These are phyloP conservation scores for Macquaria australasica DNA, from an alignment of 2,113 vertebrate genomes.

Conservation along the genomic window DNA sequence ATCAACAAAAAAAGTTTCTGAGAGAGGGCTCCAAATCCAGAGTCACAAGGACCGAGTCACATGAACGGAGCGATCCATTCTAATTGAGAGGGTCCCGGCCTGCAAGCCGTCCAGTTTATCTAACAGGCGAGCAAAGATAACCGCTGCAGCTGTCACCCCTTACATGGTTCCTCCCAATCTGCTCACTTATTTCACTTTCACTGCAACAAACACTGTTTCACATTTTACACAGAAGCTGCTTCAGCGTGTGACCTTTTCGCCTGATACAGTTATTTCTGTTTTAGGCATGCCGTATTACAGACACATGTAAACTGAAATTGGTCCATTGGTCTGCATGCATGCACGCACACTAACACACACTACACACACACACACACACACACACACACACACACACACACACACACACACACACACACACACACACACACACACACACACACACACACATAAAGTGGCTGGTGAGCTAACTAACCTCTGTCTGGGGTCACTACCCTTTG, in stretches of 20 bases:
- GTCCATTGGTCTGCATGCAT: conserved; percentile 77
- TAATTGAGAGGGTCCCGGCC: conserved; percentile 69
- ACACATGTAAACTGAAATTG: conserved; percentile 79
- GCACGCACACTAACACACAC: conserved; percentile 46
- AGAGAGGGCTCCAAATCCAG: conserved; percentile 66
- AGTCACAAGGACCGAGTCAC: conserved; percentile 81
- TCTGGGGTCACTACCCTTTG: conserved; percentile 99
- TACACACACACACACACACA: no score
- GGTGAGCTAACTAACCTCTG: conserved; percentile 99
- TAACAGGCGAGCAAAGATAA: conserved; percentile 63
- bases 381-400: conserved; percentile 3
- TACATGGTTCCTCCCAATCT: conserved; percentile 66
- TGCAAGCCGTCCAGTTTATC: conserved; percentile 65
- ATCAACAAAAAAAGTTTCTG: conserved; percentile 35
- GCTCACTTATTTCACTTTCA: conserved; percentile 64
- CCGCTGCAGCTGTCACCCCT: conserved; percentile 59
- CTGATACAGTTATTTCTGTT: conserved; percentile 45
- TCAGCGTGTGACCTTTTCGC: conserved; percentile 55
- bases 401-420: conserved; percentile 52
- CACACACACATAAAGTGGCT: conserved; percentile 80
- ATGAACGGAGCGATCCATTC: conserved; percentile 77
- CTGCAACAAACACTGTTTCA: conserved; percentile 73
- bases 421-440: conserved; percentile 62
- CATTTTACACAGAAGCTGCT: conserved; percentile 57
- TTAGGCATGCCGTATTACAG: conserved; percentile 69